Percentiles rank a stretch among this genome's conserved stretches.
These are phyloP conservation scores for Eurytoma californica DNA, from an alignment of 2,888 invertebrate genomes.

Conservation along the genomic window DNA sequence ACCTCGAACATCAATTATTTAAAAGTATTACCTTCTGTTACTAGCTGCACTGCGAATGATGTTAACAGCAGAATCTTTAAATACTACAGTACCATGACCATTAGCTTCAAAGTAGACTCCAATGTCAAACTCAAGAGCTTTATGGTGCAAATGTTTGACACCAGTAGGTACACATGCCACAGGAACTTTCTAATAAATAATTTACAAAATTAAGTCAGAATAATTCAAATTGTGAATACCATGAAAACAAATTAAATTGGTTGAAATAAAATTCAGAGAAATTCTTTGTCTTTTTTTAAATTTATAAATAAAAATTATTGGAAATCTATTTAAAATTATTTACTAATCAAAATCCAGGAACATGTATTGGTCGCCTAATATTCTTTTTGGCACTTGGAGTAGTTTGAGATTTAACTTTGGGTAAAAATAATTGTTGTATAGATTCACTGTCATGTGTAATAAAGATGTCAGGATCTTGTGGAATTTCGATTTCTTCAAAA, in stretches of 20 bases:
- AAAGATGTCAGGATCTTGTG: constrained; percentile 55
- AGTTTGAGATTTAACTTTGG: constrained; percentile 62
- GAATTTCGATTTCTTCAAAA: not conserved
- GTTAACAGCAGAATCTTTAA: constrained; percentile 83
- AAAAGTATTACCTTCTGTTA: constrained; percentile 72
- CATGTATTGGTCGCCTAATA: constrained; percentile 57
- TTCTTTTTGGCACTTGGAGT: constrained; percentile 56
- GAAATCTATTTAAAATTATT: constrained; percentile 10
- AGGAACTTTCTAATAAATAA: constrained; percentile 84
- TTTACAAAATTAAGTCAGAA: constrained; percentile 8
- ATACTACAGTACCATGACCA: constrained; percentile 97
- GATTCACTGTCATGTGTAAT: constrained; percentile 58
- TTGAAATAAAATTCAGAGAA: constrained; percentile 41
- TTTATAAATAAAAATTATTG: not conserved
- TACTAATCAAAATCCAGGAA: constrained; percentile 61
- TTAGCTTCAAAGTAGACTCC: constrained; percentile 99
- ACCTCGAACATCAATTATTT: not conserved
- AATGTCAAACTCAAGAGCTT: constrained; percentile 92
- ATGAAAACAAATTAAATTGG: too few relatives aligned
- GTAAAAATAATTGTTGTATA: constrained; percentile 62
- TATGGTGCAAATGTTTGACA: constrained; percentile 96
- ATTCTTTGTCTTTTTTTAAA: constrained; percentile 10
- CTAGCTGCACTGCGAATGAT: constrained; percentile 76
- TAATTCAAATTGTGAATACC: too few relatives aligned
- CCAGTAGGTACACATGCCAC: constrained; percentile 96